Evolutionary conservation across 2,113 vertebrate species (phyloP).

Genomic region (Vidua chalybeata): DNA sequence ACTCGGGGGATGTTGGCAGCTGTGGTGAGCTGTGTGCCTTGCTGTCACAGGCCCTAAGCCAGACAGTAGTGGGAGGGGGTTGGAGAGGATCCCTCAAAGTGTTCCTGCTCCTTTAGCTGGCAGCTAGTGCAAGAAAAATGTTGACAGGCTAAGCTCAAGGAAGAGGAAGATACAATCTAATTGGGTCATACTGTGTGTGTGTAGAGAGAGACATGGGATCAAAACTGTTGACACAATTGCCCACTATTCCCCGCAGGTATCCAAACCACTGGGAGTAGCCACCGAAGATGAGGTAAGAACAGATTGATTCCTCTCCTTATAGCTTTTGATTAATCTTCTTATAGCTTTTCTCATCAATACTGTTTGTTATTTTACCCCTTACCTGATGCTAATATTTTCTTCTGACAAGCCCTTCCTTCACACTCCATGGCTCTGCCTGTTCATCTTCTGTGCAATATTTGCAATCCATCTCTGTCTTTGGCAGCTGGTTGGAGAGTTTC

Average conservation of each 20-base stretch:
- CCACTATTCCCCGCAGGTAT: constrained; percentile 72
- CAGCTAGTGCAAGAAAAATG: neutral
- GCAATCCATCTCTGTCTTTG: neutral
- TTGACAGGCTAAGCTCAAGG: neutral
- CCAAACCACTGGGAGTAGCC: constrained; percentile 88
- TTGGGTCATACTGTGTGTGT: rapidly evolving
- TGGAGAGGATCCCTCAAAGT: neutral
- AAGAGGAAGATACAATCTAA: neutral
- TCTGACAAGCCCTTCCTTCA: neutral
- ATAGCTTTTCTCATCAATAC: neutral
- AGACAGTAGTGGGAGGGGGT: neutral
- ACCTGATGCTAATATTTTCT: neutral
- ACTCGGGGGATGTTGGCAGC: rapidly evolving
- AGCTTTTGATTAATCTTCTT: neutral
- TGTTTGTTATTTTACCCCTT: neutral
- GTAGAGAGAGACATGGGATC: neutral
- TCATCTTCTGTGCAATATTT: neutral
- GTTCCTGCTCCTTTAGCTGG: neutral
- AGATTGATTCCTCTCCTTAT: neutral
- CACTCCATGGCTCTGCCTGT: neutral
- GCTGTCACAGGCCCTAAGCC: neutral
- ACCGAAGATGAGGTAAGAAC: constrained; percentile 90
- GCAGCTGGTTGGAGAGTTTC: constrained; percentile 94
- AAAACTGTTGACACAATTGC: neutral
- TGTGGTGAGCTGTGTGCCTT: neutral